Percentiles rank a stretch among this genome's conserved stretches.
These are phyloP conservation scores for Mycteria americana DNA, from an alignment of 2,797 vertebrate genomes.

Conservation along the genomic window DNA sequence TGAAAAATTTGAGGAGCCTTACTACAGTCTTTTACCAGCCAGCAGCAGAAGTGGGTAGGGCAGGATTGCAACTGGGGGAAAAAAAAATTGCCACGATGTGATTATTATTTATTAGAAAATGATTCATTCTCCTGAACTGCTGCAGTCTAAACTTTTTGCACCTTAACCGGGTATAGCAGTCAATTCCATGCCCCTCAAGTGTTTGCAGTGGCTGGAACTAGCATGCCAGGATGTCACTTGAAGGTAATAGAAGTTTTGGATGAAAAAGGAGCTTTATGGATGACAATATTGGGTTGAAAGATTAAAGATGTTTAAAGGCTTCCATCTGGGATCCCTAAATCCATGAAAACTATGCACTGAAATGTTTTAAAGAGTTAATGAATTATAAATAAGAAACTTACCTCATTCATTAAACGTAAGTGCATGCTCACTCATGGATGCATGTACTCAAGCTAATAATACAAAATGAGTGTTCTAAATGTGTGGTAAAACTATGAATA, in stretches of 20 bases:
- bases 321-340: not conserved
- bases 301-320: not conserved
- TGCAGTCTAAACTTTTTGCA: not conserved
- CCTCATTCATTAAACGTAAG: not conserved
- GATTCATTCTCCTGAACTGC: not conserved
- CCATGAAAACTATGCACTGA: not conserved
- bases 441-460: not conserved
- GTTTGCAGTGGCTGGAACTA: not conserved
- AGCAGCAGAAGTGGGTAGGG: not conserved
- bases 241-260: not conserved
- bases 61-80: not conserved
- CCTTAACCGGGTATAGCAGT: not conserved
- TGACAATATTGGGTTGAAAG: not conserved
- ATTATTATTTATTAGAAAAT: not conserved
- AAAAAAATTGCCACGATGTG: not conserved
- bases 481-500: not conserved
- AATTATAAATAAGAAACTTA: not conserved
- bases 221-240: not conserved
- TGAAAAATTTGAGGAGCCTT: not conserved
- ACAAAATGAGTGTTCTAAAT: not conserved
- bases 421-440: not conserved
- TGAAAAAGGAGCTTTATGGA: not conserved
- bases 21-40: not conserved
- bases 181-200: not conserved
- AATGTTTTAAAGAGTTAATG: not conserved